Evolutionary conservation across 2,888 invertebrate genomes (phyloP).

Genomic region (Mimas tiliae): DNA sequence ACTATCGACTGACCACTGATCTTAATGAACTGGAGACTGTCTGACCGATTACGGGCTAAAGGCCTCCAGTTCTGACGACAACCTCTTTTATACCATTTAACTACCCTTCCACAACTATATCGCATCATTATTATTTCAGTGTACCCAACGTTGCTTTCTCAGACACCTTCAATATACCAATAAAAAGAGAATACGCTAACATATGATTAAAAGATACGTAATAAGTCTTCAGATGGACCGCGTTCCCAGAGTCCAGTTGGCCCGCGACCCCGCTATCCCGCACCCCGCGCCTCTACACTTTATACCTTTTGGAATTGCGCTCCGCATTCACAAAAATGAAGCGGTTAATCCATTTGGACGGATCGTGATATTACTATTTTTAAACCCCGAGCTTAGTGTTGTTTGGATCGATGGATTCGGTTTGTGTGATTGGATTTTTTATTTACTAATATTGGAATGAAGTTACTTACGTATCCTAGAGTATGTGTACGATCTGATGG

Average conservation of each 20-base stretch:
- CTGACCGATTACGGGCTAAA: too few species aligned
- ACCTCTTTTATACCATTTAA: too few species aligned
- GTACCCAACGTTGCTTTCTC: too few species aligned
- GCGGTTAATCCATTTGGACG: conserved; percentile 23
- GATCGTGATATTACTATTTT: conserved; percentile 20
- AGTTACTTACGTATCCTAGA: too few species aligned
- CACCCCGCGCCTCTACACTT: neutral
- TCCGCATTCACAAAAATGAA: conserved; percentile 18
- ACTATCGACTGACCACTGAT: too few species aligned
- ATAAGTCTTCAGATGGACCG: neutral
- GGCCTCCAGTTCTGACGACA: too few species aligned
- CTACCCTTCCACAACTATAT: too few species aligned
- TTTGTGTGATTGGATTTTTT: neutral
- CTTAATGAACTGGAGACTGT: too few species aligned
- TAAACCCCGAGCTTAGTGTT: conserved; percentile 4
- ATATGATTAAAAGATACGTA: neutral
- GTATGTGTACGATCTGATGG: too few species aligned
- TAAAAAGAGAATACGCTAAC: too few species aligned
- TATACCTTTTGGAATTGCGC: conserved; percentile 11
- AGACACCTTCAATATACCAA: too few species aligned
- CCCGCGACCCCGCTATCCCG: neutral
- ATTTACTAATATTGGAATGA: conserved; percentile 3
- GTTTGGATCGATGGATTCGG: conserved; percentile 8
- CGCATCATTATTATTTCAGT: too few species aligned
- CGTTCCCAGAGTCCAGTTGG: neutral